Percentiles rank a stretch among this genome's conserved stretches.
These are phyloP conservation scores for Microcebus lehilahytsara DNA, from an alignment of 2,113 vertebrate genomes.

Conservation along the genomic window DNA sequence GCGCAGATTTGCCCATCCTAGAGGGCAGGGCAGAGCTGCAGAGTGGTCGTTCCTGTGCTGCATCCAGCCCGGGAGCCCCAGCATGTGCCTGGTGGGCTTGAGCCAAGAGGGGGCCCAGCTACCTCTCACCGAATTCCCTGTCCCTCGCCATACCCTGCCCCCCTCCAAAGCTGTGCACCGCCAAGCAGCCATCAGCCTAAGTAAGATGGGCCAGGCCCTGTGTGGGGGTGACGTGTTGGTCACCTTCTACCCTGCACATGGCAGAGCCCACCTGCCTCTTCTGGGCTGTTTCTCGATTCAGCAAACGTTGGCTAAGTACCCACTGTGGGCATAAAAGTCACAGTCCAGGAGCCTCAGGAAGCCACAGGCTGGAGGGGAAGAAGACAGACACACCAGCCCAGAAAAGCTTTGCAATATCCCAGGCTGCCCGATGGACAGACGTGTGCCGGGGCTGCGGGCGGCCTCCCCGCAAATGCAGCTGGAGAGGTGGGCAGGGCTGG, in stretches of 20 bases:
- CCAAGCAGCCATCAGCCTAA: not conserved
- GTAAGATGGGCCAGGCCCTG: accelerated
- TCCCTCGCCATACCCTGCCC: not conserved
- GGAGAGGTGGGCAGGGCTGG: not conserved
- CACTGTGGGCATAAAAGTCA: not conserved
- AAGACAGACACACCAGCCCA: not conserved
- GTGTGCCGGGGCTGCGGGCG: not conserved
- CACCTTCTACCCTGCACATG: not conserved
- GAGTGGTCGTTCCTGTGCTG: not conserved
- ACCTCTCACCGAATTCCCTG: not conserved
- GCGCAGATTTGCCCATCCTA: not conserved
- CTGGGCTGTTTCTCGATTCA: not conserved
- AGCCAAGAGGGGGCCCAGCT: not conserved
- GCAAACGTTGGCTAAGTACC: not conserved
- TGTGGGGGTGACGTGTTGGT: not conserved
- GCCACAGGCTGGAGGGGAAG: not conserved
- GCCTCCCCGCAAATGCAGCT: not conserved
- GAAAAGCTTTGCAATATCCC: not conserved
- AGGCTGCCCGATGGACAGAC: not conserved
- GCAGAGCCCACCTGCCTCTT: not conserved
- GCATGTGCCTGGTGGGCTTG: not conserved
- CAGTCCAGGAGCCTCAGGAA: not conserved
- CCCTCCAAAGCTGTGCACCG: not conserved
- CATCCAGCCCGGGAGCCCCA: not conserved
- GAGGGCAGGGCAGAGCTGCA: not conserved